Conservation (phyloP, 2,113 vertebrate species). For the Muscicapa adusta region DNA sequence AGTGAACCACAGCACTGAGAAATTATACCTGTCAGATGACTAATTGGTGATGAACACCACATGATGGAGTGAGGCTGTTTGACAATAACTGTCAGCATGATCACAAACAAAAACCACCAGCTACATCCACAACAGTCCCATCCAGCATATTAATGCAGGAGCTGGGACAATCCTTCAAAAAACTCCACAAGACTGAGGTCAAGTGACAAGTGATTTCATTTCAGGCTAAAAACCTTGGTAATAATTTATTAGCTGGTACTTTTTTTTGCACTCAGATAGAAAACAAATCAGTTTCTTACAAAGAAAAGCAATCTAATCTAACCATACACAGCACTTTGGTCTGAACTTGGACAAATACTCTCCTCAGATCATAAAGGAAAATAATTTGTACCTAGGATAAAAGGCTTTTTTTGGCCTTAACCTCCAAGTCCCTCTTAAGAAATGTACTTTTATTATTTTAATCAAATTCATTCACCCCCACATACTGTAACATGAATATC, state of each 20-base stretch:
- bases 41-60: constrained; percentile 51
- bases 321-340: accelerated
- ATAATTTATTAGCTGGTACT: not conserved
- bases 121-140: not conserved
- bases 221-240: not conserved
- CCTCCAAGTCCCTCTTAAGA: not conserved
- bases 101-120: constrained; percentile 11
- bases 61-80: constrained; percentile 30
- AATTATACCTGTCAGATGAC: constrained; percentile 51
- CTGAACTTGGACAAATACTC: not conserved
- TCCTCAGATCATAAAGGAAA: not conserved
- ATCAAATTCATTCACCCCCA: not conserved
- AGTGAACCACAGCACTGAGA: constrained; percentile 11
- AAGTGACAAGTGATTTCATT: not conserved
- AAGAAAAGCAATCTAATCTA: not conserved
- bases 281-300: not conserved
- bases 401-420: not conserved
- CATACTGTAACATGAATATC: not conserved
- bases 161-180: not conserved
- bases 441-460: too few relatives aligned
- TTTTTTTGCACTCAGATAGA: not conserved
- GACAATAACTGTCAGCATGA: constrained; percentile 22
- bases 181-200: not conserved
- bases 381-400: not conserved
- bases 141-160: not conserved